Evolutionary conservation across 2,113 vertebrate genomes (phyloP), one percentile per base, ranked within the genome.

Genomic region (Notiomystis cincta): DNA sequence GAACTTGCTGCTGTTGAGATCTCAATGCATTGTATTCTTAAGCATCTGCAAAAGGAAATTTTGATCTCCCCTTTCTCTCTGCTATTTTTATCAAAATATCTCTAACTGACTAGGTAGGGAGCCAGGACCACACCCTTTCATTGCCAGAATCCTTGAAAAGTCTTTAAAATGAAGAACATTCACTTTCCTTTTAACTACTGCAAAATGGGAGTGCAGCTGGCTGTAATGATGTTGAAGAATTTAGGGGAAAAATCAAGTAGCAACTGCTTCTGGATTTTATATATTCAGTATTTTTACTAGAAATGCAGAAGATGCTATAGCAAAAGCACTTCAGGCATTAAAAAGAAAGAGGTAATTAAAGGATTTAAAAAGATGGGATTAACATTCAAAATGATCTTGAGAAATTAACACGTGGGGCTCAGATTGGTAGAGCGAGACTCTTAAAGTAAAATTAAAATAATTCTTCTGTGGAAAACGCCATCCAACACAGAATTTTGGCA

Each of bases 341-440:
- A 54, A 89, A 90, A 96, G 30, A 47, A 85, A 86, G 50, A 93
- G 30, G 22, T 38, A 83, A 92, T 93, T 86, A 81, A 81, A 94
- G 56, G 15, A 90, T 89, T 93, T 95, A 9, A 81, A 93, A 78
- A 28, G 60, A 60, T 53, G 28, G 11, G 76, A 92, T 89, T 89
- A 87, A 62, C 61, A 90, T 75, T 84, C 56, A 62, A 79, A 95
- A 72, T 57, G 0, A 86, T 88, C 28, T 92, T 60, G 54, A 47
- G 50, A 90, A 65, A 75, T 80, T 65, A 65, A 42, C 25, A 72
- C 24, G 27, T 51, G 37, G 6, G 42, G 4, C n/a, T 88, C 33
- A 67, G 50, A 80, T 0, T 67, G 50, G 40, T 28, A 61, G 25
- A 82, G 16, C 0, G 2, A 67, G 18, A 37, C 28, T 56, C 31